phyloP scores from a whole-genome alignment of 2,797 vertebrate species.

The Melanotaenia parkinsoni region DNA sequence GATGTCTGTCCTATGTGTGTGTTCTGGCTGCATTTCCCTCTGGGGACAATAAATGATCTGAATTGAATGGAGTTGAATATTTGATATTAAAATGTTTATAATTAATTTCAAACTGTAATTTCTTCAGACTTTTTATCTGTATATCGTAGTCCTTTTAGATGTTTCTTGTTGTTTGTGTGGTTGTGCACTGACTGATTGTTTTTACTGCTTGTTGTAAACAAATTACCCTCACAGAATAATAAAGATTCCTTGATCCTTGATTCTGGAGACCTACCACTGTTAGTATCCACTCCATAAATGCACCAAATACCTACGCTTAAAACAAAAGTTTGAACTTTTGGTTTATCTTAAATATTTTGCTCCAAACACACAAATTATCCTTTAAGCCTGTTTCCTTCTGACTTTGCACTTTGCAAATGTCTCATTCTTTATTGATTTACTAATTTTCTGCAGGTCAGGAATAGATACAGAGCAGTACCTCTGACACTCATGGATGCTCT shows the following conservation, averaged over 20 bases:
- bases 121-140: background rate
- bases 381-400: background rate
- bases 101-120: background rate
- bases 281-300: background rate
- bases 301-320: background rate
- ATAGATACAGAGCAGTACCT: background rate
- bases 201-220: no score
- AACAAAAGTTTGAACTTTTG: background rate
- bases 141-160: no score
- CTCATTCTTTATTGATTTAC: slow-evolving; percentile 3
- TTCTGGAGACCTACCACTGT: background rate
- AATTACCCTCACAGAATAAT: no score
- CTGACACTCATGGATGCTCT: background rate
- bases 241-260: no score
- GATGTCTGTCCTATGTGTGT: no score
- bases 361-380: background rate
- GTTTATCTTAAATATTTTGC: background rate
- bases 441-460: background rate
- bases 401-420: background rate
- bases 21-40: no score
- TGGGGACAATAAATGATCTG: no score
- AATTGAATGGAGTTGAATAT: no score
- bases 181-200: no score
- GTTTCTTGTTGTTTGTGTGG: no score
- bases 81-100: no score